Evolutionary conservation across 2,888 invertebrate genomes (phyloP), one percentile per base, ranked within the genome.

Genomic region (Spodoptera exigua): DNA sequence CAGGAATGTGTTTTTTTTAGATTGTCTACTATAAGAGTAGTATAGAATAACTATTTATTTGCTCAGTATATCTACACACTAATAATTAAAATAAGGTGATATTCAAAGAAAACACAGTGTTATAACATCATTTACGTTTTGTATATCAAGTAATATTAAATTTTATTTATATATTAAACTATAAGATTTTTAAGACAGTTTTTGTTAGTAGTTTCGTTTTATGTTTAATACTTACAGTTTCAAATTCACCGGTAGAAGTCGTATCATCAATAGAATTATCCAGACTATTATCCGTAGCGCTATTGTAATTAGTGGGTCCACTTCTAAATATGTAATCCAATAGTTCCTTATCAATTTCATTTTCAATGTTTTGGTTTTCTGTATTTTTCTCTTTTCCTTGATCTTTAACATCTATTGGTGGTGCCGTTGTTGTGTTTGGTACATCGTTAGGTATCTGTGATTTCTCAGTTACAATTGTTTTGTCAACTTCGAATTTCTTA

Each of bases 221-320:
- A 13, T 13, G 1, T 7, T 37, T 12, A 16, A n/a, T 60, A 76
- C 75, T 72, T 65, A 81, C 79, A 16, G 46, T 55, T 55, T 75
- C 71, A 12, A 61, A 70, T 10, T 70, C 70, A 5, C 43, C 63
- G 14, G 64, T 70, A 62, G 55, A 75, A 12, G 80, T 78, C 4
- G 69, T 69, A 10, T 32, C 46, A 10, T 76, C 61, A 5, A 44
- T 43, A 37, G 46, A 44, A 35, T 21, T 27, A 32, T 75, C 63
- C 9, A 61, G 58, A 43, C 61, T 70, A 32, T 67, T 68, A n/a
- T 27, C 49, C 1, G 21, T 10, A 27, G 2, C 14, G 4, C 60
- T 43, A 27, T 13, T 34, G 36, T 51, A 27, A 34, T 57, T 17
- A 35, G 60, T 37, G 5, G 48, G 35, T 56, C 40, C 27, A 2